Evolutionary conservation across 37 sponge, comb jelly and placozoan genomes (phyloP).

Genomic region (Axinella damicornis): DNA sequence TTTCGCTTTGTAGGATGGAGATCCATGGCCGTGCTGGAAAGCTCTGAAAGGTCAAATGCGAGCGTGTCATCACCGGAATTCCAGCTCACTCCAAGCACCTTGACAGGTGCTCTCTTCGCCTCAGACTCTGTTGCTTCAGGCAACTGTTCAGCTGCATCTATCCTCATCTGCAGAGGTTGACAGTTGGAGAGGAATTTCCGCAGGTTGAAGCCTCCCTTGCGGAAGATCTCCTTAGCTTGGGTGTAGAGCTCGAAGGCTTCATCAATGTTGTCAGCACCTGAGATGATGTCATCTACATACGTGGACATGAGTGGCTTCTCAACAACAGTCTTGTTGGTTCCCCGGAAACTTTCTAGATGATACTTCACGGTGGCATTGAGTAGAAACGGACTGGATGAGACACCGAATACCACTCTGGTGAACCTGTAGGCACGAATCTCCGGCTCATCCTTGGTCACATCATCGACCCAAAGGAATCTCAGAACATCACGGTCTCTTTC

Average conservation of each 20-base stretch:
- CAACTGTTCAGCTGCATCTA: constrained; percentile 10
- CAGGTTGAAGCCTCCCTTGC: constrained; percentile 46
- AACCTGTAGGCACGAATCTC: constrained; percentile 22
- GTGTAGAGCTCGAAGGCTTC: constrained; percentile 15
- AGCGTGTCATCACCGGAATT: constrained; percentile 12
- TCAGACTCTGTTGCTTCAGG: no score
- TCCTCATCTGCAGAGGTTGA: not conserved
- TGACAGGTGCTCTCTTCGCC: no score
- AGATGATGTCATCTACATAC: no score
- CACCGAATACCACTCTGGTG: no score
- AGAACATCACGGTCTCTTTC: constrained; percentile 46
- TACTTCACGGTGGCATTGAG: constrained; percentile 37
- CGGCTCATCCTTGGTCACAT: constrained; percentile 10
- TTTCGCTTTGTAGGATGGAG: constrained; percentile 42
- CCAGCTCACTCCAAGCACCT: no score
- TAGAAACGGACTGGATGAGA: no score
- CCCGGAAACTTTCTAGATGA: constrained; percentile 18
- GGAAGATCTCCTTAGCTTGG: constrained; percentile 35
- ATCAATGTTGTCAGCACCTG: no score
- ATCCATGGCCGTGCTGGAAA: not conserved
- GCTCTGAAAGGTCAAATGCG: constrained; percentile 23
- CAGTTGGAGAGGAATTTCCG: constrained; percentile 24
- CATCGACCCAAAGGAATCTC: constrained; percentile 43
- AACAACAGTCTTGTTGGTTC: not conserved
- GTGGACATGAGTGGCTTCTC: not conserved